A percentile compares a stretch with the other conserved stretches of the same genome.
Evolutionary conservation across 2,797 vertebrate species (phyloP).

Genomic region (Diceros bicornis): DNA sequence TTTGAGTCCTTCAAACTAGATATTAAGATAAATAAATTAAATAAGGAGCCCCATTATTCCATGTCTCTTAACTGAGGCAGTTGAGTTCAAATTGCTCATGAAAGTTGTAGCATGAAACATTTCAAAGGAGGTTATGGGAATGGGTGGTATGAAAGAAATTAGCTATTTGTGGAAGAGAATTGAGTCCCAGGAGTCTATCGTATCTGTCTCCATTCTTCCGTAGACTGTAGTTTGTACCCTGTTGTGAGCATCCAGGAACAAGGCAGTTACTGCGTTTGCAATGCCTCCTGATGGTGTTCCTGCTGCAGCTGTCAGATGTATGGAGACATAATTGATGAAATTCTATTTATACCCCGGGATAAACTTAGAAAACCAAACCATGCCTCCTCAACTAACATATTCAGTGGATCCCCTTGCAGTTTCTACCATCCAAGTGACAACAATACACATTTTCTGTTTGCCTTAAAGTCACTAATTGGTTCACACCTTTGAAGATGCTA

Average conservation of each 20-base stretch:
- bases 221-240: not conserved
- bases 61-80: not conserved
- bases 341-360: slow-evolving; percentile 81
- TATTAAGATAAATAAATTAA: not conserved
- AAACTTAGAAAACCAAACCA: slow-evolving; percentile 79
- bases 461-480: not conserved
- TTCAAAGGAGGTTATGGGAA: not conserved
- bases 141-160: not conserved
- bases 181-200: not conserved
- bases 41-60: not conserved
- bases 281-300: slow-evolving; percentile 73
- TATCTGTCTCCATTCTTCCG: not conserved
- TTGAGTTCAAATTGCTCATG: not conserved
- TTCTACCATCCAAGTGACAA: slow-evolving; percentile 39
- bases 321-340: slow-evolving; percentile 78
- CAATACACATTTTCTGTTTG: not conserved
- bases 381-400: slow-evolving; percentile 62
- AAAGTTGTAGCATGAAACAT: not conserved
- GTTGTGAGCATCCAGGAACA: slow-evolving; percentile 70
- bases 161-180: not conserved
- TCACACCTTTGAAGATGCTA: not conserved
- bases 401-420: slow-evolving; percentile 75
- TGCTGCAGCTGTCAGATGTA: slow-evolving; percentile 79
- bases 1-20: not conserved
- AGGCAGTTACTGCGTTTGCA: slow-evolving; percentile 31